These are phyloP conservation scores for Paguma larvata DNA, from an alignment of 2,797 vertebrate species.

Conservation along the genomic window DNA sequence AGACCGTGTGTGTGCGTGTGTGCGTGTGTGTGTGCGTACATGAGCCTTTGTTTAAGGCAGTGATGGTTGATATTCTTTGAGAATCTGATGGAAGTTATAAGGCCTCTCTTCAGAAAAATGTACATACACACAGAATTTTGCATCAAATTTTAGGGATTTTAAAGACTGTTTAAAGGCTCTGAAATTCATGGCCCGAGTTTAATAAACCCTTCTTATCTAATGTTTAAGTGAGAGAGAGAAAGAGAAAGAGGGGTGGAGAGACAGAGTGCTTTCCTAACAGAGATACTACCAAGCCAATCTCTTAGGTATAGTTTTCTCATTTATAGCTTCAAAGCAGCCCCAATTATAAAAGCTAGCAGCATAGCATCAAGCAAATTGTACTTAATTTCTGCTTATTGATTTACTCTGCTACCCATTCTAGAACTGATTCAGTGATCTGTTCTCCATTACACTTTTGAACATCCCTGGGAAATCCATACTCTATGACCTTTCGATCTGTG, in stretches of 20 bases:
- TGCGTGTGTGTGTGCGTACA: not conserved
- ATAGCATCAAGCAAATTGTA: not conserved
- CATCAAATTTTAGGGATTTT: not conserved
- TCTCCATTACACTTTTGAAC: not conserved
- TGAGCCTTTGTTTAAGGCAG: not conserved
- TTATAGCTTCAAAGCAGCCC: not conserved
- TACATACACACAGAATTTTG: not conserved
- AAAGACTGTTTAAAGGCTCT: not conserved
- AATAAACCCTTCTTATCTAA: not conserved
- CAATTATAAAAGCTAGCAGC: not conserved
- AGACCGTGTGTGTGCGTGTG: not conserved
- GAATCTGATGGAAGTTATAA: not conserved
- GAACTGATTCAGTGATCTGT: slow-evolving; percentile 11
- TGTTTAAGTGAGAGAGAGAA: not conserved
- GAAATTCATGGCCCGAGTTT: not conserved
- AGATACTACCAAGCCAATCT: not conserved
- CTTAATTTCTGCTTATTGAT: not conserved
- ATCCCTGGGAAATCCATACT: not conserved
- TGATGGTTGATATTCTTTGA: not conserved
- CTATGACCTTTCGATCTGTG: not conserved
- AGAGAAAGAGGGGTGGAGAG: no score
- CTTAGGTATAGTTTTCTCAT: not conserved
- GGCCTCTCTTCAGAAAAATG: not conserved
- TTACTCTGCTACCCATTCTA: not conserved
- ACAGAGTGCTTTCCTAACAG: not conserved